phyloP scores from a whole-genome alignment of 2,797 vertebrate genomes.

The Garrulus glandarius region DNA sequence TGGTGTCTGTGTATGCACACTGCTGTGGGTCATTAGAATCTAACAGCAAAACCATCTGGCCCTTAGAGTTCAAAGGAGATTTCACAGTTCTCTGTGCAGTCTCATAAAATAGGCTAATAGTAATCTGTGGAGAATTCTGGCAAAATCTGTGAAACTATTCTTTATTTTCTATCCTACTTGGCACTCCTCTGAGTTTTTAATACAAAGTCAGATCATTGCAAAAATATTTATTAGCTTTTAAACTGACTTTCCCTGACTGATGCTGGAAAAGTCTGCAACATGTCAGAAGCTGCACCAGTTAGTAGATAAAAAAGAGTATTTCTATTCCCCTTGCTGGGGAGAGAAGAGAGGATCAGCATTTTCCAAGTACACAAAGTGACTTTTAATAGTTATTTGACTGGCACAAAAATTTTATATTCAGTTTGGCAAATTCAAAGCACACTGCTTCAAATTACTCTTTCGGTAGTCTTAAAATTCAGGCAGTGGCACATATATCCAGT shows the following conservation, averaged over 20 bases:
- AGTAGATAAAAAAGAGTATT: neutral
- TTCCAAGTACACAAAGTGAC: neutral
- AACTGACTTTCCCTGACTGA: slow-evolving; percentile 37
- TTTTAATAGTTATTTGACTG: neutral
- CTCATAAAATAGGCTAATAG: slow-evolving; percentile 62
- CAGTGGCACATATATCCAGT: neutral
- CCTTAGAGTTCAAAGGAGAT: slow-evolving; percentile 65
- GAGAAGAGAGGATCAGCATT: neutral
- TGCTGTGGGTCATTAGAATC: slow-evolving; percentile 58
- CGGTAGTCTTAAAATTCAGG: neutral
- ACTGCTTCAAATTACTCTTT: neutral
- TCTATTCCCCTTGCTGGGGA: neutral
- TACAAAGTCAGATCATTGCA: slow-evolving; percentile 49
- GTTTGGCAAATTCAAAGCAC: neutral
- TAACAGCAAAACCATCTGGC: slow-evolving; percentile 71
- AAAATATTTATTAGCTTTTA: slow-evolving; percentile 64
- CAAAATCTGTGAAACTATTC: slow-evolving; percentile 64
- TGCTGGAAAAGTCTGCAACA: slow-evolving; percentile 15
- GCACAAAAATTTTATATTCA: neutral
- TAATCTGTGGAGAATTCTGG: slow-evolving; percentile 62
- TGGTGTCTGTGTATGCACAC: slow-evolving; percentile 18
- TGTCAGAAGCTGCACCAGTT: neutral
- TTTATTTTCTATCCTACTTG: slow-evolving; percentile 57
- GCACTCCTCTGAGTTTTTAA: slow-evolving; percentile 39
- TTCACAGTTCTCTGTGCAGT: slow-evolving; percentile 59